A percentile compares a stretch with the other conserved stretches of the same genome.
phyloP scores from a whole-genome alignment of 2,113 vertebrate species.

The Antigone vipio region DNA sequence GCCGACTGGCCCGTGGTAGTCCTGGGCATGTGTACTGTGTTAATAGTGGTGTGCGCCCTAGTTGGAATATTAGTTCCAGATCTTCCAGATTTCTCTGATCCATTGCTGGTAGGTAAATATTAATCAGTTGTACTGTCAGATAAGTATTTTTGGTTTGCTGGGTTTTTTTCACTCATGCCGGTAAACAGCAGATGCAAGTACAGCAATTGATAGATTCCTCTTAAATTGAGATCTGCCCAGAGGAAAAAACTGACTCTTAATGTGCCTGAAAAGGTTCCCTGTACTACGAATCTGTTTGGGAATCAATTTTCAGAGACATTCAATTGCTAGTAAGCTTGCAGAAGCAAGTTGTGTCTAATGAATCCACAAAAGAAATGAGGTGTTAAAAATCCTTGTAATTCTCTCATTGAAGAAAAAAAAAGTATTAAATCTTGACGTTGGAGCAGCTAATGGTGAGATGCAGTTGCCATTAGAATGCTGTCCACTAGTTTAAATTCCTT shows the following conservation, averaged over 20 bases:
- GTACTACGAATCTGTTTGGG: neutral
- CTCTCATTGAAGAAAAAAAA: neutral
- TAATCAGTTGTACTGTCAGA: neutral
- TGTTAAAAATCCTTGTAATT: neutral
- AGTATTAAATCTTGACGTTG: neutral
- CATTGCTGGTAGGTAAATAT: conserved; percentile 85
- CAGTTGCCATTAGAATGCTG: neutral
- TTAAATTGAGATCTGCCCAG: neutral
- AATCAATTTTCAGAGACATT: neutral
- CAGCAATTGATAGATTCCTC: neutral
- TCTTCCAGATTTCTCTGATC: conserved; percentile 96
- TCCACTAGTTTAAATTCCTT: neutral
- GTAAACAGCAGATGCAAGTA: neutral
- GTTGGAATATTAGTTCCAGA: conserved; percentile 93
- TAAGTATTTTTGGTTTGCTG: neutral
- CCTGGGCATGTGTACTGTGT: conserved; percentile 91
- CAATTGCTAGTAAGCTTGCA: neutral
- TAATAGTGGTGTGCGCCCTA: conserved; percentile 93
- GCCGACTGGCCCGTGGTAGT: conserved; percentile 98
- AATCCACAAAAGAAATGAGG: neutral
- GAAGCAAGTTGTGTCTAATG: neutral
- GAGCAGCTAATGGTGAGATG: neutral
- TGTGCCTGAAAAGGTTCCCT: neutral
- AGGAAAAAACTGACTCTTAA: neutral
- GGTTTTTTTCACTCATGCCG: neutral